phyloP scores from a whole-genome alignment of 2,888 invertebrate genomes.

The Caenorhabditis wallacei region DNA sequence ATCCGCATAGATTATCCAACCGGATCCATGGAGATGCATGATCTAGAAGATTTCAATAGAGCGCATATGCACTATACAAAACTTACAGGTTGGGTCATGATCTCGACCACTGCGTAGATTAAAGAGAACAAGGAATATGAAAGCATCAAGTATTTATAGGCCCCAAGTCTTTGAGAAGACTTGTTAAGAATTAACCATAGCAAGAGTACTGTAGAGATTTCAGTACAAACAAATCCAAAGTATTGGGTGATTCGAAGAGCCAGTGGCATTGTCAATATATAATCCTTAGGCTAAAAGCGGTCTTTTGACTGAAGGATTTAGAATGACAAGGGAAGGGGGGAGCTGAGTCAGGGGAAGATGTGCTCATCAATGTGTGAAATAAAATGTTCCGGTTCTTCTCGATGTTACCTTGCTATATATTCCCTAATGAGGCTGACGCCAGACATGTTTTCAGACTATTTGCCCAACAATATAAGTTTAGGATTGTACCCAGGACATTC shows the following conservation, averaged over 20 bases:
- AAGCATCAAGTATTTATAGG: slow-evolving; percentile 24
- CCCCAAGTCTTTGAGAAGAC: slow-evolving; percentile 1
- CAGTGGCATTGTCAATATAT: not conserved
- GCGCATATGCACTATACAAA: not conserved
- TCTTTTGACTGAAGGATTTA: too few relatives aligned
- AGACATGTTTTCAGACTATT: too few relatives aligned
- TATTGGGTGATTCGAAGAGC: slow-evolving; percentile 4
- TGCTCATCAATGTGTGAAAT: too few relatives aligned
- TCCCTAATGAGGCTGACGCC: too few relatives aligned
- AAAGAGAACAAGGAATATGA: slow-evolving; percentile 15
- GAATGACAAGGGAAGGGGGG: too few relatives aligned
- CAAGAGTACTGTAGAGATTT: slow-evolving; percentile 10
- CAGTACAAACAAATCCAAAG: slow-evolving; percentile 8
- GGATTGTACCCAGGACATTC: too few relatives aligned
- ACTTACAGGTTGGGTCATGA: slow-evolving; percentile 17
- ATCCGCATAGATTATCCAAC: slow-evolving; percentile 28
- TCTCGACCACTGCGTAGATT: slow-evolving; percentile 23
- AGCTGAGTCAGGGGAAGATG: too few relatives aligned
- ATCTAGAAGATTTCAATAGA: slow-evolving; percentile 18
- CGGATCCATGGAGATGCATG: slow-evolving; percentile 19
- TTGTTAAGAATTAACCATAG: not conserved
- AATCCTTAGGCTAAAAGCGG: too few relatives aligned
- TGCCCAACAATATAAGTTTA: too few relatives aligned
- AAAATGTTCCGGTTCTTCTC: too few relatives aligned
- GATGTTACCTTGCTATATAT: too few relatives aligned